Evolutionary conservation across 2,797 vertebrate genomes (phyloP), one percentile per base, ranked within the genome.

Genomic region (Sebastes flavidus): DNA sequence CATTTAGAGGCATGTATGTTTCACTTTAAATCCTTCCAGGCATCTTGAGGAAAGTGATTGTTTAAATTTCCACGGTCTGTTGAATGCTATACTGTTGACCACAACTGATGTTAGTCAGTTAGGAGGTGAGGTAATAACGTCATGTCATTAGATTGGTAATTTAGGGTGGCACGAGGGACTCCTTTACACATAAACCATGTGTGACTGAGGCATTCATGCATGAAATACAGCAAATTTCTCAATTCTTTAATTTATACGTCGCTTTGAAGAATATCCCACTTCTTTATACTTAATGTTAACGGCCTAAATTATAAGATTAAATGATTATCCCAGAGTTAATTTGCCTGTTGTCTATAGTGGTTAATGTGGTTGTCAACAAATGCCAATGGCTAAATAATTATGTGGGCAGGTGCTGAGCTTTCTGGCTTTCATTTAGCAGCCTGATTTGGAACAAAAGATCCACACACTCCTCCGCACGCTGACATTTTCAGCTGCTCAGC

Each of bases 1-100:
- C 88, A 89, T 95, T 93, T 87, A 89, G 85, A 87, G 89, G 88
- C 78, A 85, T 90, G 84, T 81, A 88, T 81, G 68, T 87, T 92
- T 81, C 84, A 79, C 83, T 92, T 87, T 89, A 93, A 90, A 90
- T 89, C 77, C 80, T 80, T 83, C 81, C 87, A 91, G 82, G 85
- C 89, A 90, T 86, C 81, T 88, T 75, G 68, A 80, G 75, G 83
- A 86, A 86, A 86, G 69, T 54, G 80, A 92, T 83, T 79, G 54
- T 85, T 90, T 89, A 82, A 88, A 83, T 90, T 91, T 91, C 82
- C 80, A 88, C 27, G 42, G 82, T 75, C 78, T 85, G 66, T 71
- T 78, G 80, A 89, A 72, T 78, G 84, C 34, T 42, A 27, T 12
- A 32, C 87, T 80, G 78, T 84, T 2, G 46, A 90, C 90, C 89